Percentiles rank a stretch among this genome's conserved stretches.
These are phyloP conservation scores for Zalophus californianus DNA, from an alignment of 2,797 vertebrate species.

Conservation along the genomic window DNA sequence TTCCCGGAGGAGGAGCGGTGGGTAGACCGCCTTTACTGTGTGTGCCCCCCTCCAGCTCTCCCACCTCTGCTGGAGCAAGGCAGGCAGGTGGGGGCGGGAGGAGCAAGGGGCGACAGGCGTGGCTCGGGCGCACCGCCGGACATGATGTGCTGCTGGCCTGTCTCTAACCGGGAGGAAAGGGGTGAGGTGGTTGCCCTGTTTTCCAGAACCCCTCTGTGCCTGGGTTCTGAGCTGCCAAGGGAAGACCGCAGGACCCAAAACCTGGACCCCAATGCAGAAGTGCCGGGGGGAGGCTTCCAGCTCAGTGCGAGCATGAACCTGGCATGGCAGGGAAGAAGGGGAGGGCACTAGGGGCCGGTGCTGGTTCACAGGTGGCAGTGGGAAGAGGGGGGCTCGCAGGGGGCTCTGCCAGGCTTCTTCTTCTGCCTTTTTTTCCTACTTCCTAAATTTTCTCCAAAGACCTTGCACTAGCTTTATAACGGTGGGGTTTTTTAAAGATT, in stretches of 20 bases:
- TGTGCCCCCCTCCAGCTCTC: fast-evolving
- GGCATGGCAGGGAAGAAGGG: fast-evolving
- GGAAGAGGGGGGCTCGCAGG: fast-evolving
- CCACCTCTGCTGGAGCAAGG: neutral
- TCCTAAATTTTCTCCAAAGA: neutral
- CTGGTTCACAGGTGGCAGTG: neutral
- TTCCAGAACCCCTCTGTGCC: neutral
- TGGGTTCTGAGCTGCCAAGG: neutral
- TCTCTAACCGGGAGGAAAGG: fast-evolving
- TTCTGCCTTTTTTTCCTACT: neutral
- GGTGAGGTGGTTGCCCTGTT: fast-evolving
- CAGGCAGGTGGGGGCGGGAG: fast-evolving
- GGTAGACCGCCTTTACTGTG: fast-evolving
- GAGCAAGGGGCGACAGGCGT: fast-evolving
- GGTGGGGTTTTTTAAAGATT: too few species aligned
- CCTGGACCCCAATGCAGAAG: neutral
- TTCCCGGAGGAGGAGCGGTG: fast-evolving
- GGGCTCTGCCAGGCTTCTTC: neutral
- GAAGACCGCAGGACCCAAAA: neutral
- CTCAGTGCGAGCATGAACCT: too few species aligned
- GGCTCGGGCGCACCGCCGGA: fast-evolving
- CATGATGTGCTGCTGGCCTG: fast-evolving
- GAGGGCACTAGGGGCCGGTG: neutral
- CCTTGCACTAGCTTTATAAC: neutral
- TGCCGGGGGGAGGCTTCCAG: fast-evolving